Evolutionary conservation across 64 coral and sea anemone species (phyloP).

Genomic region (Stylophora pistillata): DNA sequence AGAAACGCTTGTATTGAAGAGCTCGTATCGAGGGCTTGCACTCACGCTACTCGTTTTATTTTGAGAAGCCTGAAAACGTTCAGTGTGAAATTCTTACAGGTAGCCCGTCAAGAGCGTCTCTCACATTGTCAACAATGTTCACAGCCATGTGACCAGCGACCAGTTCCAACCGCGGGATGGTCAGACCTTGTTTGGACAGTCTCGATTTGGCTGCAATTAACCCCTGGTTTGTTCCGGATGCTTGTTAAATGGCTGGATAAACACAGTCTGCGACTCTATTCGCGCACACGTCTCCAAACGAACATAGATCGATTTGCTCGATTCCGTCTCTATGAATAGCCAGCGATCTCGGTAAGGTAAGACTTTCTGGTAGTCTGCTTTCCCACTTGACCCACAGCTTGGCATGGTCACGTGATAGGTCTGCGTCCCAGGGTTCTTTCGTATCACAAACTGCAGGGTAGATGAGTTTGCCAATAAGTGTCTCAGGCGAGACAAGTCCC

Average conservation of each 20-base stretch:
- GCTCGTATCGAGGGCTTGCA: too few relatives aligned
- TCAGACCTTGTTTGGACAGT: conserved; percentile 30
- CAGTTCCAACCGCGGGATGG: conserved; percentile 11
- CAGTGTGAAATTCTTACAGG: not conserved
- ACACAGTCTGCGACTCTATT: conserved; percentile 1
- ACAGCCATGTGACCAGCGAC: conserved; percentile 38
- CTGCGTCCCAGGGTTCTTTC: conserved; percentile 28
- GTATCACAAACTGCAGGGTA: conserved; percentile 24
- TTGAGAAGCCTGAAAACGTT: too few relatives aligned
- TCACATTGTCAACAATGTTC: conserved; percentile 6
- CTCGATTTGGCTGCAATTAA: conserved; percentile 8
- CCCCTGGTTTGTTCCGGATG: not conserved
- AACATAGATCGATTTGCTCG: not conserved
- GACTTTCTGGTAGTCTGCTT: not conserved
- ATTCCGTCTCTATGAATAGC: not conserved
- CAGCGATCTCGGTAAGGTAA: not conserved
- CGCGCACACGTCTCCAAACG: not conserved
- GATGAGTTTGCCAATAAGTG: conserved; percentile 30
- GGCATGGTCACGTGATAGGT: not conserved
- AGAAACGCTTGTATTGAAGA: too few relatives aligned
- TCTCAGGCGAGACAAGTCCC: conserved; percentile 17
- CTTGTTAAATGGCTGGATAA: not conserved
- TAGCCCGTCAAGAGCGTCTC: conserved; percentile 3
- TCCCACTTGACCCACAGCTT: conserved; percentile 39
- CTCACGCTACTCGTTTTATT: too few relatives aligned